Evolutionary conservation across 2,797 vertebrate species (phyloP), one percentile per base, ranked within the genome.

Genomic region (Cyclopterus lumpus): DNA sequence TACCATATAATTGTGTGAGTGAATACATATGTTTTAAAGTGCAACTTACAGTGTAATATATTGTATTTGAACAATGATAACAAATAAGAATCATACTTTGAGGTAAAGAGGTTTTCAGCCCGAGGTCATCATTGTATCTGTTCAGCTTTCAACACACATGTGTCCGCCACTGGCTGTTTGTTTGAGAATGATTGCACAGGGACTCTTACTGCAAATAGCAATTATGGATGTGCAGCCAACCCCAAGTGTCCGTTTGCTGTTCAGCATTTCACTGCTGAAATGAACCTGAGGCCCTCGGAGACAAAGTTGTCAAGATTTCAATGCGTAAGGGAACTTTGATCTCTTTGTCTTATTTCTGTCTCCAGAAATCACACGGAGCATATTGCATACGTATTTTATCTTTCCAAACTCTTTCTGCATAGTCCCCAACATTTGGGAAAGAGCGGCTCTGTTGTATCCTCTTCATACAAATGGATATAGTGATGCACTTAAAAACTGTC

Each of bases 181-280:
- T 79, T 65, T 61, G 38, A 76, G 9, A 76, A 22, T 36, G 54
- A 73, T 20, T 73, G 73, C 42, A 66, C n/a, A 38, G 49, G 22
- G 69, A 66, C 26, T 69, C 16, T 71, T 63, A 51, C 32, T 38
- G 53, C 55, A 80, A 74, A 77, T 26, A 64, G 58, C 51, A 75
- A 77, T 80, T 67, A 80, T 26, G 11, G 18, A 30, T 18, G 15
- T n/a, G 18, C 28, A 60, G 61, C 62, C n/a, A 34, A 70, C 51
- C 26, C 40, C 58, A 49, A 22, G 12, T 28, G 70, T 73, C 34
- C 3, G 3, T 20, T 44, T 12, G 28, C 34, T 66, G 26, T 48
- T 22, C 46, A 70, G 55, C 22, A n/a, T 44, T 38, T 12, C 16
- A 32, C 44, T 20, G 32, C 48, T 54, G 38, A 64, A 48, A 58